Base-by-base conservation (phyloP, 2,797 vertebrate species). In the Coregonus suidteri region DNA sequence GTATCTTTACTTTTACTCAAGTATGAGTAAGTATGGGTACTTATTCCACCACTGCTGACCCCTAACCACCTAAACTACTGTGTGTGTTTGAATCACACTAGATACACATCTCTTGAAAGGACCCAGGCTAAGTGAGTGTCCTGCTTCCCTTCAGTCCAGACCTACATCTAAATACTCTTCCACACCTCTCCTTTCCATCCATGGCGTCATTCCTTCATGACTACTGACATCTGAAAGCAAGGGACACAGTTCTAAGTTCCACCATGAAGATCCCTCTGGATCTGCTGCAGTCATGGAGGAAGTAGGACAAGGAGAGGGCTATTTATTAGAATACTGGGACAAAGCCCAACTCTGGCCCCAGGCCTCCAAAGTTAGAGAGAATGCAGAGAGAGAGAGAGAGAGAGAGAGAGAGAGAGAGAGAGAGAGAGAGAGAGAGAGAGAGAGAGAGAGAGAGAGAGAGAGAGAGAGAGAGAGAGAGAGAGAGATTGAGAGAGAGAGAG, bases 291-390 rank as follows among this genome's bases (percentile, higher is more conserved):
- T 31, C 30, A 66, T 34, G 14, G 25, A 31, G 13, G 64, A 66
- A 66, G 30, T 89, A 47, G 41, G 9, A 47, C 41, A 0, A 47
- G 41, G 9, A 47, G 0, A 76, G 79, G 78, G 74, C 79, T 70
- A 75, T 85, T 89, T 86, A 86, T 73, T 89, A 82, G 86, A 86
- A 91, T 86, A 88, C 77, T 88, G 88, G 90, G 85, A 77, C 89
- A 89, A 74, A 75, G 86, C 76, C 82, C 77, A 79, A 84, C 81
- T 80, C 56, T 15, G 11, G 11, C 11, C 64, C 11, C 20, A 30
- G 64, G 13, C 25, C 11, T 66, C 25, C 25, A 66, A 30, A 68
- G 9, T 5, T 37, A 0, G 37, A 81, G 51, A 71, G 15, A 37
- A 34, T 34, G 31, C 31, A 35, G 34, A 35, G 4, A 47, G 41